Evolutionary conservation across 2,888 invertebrate genomes (phyloP), one percentile per base, ranked within the genome.

Genomic region (Thelaira solivaga): DNA sequence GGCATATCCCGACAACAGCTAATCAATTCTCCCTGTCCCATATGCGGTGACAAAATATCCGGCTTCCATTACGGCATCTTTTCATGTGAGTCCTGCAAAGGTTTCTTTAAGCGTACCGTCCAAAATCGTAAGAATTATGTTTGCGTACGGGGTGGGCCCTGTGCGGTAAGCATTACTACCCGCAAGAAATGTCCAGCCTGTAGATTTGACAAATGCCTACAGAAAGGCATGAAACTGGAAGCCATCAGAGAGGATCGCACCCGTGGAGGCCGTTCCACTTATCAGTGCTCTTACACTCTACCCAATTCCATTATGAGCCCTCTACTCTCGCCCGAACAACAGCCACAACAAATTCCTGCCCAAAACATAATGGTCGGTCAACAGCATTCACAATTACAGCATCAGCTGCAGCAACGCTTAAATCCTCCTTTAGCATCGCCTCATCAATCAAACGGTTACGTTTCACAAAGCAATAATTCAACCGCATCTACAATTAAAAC

Each of bases 41-140:
- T 97, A 68, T 97, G 97, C 88, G 97, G 96, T 2, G 97, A 97
- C 89, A 96, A 97, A 88, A 97, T 97, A 87, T 96, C 96, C 83
- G 97, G 98, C 26, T 98, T 98, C 90, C 98, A 98, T 89, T 98
- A 98, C 89, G 98, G 98, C 10, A 98, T 98, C 84, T 98, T 97
- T 90, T 97, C 97, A 10, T 98, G 98, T 90, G 98, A 98, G 88
- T 97, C 97, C 18, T 98, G 98, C 90, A 98, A 98, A 89, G 98
- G 98, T 2, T 98, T 98, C 90, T 98, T 98, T 91, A 98, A 98
- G 89, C 92, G 98, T 77, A 98, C 98, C 18, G 98, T 98, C n/a
- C 98, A 98, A 90, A 98, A 98, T 88, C 93, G 97, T 82, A 98
- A 98, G 90, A 96, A 97, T 88, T 98, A 98, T 90, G 96, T 97